These are phyloP conservation scores for Passer domesticus DNA, from an alignment of 2,113 vertebrate species.

Conservation along the genomic window DNA sequence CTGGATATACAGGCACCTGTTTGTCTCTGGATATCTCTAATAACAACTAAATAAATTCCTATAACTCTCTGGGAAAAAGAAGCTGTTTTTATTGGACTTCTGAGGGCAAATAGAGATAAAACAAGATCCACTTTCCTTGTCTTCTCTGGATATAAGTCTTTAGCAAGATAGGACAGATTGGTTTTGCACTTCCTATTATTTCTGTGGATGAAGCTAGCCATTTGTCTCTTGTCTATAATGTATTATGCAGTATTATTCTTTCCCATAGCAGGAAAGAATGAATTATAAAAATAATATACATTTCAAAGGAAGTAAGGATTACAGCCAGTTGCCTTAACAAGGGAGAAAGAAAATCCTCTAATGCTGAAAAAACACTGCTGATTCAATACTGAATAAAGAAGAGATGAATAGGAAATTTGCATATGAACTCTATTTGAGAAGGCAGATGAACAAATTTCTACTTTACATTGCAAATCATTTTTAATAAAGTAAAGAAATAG, in stretches of 20 bases:
- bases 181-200: neutral
- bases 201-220: neutral
- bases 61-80: neutral
- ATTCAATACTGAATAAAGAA: constrained; percentile 2
- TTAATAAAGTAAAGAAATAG: constrained; percentile 9
- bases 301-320: constrained; percentile 5
- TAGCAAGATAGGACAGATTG: neutral
- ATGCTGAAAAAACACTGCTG: neutral
- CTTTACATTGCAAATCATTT: constrained; percentile 26
- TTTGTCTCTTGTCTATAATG: neutral
- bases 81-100: neutral
- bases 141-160: neutral
- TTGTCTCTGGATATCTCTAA: neutral
- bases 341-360: constrained; percentile 1
- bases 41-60: neutral
- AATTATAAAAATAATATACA: constrained; percentile 2
- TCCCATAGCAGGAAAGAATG: neutral
- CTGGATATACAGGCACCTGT: neutral
- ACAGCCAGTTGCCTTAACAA: neutral
- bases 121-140: neutral
- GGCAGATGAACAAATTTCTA: constrained; percentile 4
- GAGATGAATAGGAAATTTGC: constrained; percentile 26
- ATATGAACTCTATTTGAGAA: neutral
- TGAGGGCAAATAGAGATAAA: neutral
- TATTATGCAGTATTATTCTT: neutral